Base-by-base conservation (phyloP, 2,113 vertebrate genomes). In the Picathartes gymnocephalus region DNA sequence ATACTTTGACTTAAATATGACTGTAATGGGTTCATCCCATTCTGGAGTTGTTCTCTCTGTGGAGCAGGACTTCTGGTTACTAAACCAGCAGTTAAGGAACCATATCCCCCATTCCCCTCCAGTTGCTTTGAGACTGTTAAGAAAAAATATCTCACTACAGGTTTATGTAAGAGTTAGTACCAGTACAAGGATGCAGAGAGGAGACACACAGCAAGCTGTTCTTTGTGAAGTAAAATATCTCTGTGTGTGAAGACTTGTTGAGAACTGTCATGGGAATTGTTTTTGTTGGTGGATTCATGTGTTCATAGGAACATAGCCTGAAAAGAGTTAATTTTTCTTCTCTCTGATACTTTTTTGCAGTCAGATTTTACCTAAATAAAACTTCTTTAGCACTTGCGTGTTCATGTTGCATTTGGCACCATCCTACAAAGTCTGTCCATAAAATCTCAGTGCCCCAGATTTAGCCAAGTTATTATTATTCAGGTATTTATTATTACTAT, bases 401-500 rank as follows among this genome's bases (percentile, higher is more conserved):
- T 78, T 93, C 79, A 35, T 88, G 83, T 96, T 95, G 92, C 86
- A 44, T 69, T 97, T 97, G 92, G 88, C 95, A 77, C 39, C 9
- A 6, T 78, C 72, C 56, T 61, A 40, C 54, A 57, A 57, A 81
- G 35, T 84, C 84, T 91, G 56, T 93, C 72, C 44, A 31, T 92
- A 95, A 96, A 96, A 80, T 37, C 74, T 92, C 64, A 92, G 76
- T 83, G 70, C 47, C 56, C 44, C 39, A 47, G 28, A 71, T 91
- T 88, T 80, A 96, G 89, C 89, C 95, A 94, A 91, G 64, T 92
- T 93, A 35, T 88, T 94, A 69, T 82, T 92, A 78, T 92, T 95
- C 88, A 88, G 58, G 78, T 95, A 94, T 97, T 98, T 95, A 70
- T 97, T 92, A 86, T 95, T 95, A 42, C 74, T 25, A 6, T 13